Evolutionary conservation across 2,888 invertebrate genomes (phyloP).

Genomic region (Zhengitettix transpicula): DNA sequence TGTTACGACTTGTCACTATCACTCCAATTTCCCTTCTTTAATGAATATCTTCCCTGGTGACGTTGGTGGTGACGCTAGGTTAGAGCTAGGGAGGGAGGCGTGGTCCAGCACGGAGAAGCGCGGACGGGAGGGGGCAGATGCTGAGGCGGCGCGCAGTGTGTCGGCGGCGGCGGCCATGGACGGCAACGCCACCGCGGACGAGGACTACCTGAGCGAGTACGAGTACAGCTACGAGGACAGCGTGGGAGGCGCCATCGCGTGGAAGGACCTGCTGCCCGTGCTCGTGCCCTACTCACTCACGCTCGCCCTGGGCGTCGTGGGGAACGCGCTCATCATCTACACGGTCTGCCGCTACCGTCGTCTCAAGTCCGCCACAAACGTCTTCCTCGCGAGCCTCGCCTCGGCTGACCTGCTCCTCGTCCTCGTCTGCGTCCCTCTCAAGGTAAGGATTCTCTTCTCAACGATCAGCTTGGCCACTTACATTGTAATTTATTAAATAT

Average conservation of each 20-base stretch:
- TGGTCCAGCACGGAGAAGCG: no score
- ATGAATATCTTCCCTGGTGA: no score
- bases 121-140: no score
- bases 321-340: slow-evolving; percentile 37
- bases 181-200: not conserved
- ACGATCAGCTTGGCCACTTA: no score
- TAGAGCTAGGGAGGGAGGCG: no score
- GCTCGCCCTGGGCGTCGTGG: slow-evolving; percentile 39
- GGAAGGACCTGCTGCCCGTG: slow-evolving; percentile 37
- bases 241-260: slow-evolving; percentile 29
- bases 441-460: slow-evolving; percentile 34
- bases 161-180: not conserved
- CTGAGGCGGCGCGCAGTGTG: not conserved
- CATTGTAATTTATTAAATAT: no score
- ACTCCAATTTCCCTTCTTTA: no score
- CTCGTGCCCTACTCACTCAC: slow-evolving; percentile 40
- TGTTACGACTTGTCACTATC: no score
- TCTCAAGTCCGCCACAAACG: slow-evolving; percentile 45
- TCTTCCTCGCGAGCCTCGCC: slow-evolving; percentile 48
- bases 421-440: slow-evolving; percentile 50
- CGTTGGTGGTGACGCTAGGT: no score
- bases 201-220: slow-evolving; percentile 1
- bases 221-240: slow-evolving; percentile 32
- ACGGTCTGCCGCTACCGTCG: slow-evolving; percentile 33
- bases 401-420: slow-evolving; percentile 51